Evolutionary conservation across 2,113 vertebrate genomes (phyloP).

Genomic region (Sprattus sprattus): DNA sequence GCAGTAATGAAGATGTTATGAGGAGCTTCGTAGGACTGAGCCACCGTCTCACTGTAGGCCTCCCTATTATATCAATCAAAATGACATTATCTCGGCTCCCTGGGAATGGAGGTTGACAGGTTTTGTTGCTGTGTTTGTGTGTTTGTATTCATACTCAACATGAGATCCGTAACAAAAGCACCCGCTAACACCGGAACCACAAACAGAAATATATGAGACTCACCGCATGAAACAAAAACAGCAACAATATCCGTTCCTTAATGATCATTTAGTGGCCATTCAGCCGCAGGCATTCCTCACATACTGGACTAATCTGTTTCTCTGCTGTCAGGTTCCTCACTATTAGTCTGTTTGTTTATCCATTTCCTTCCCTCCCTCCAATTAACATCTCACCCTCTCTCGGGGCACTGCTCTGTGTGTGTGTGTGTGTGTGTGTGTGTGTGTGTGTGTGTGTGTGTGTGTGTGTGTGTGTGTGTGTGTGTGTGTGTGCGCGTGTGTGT

Average conservation of each 20-base stretch:
- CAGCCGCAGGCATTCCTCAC: conserved; percentile 54
- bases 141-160: conserved; percentile 36
- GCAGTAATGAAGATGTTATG: not conserved
- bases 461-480: conserved; percentile 11
- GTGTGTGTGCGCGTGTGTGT: not conserved
- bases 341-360: conserved; percentile 58
- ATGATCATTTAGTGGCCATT: conserved; percentile 43
- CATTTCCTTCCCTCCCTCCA: conserved; percentile 57
- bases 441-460: conserved; percentile 2
- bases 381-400: conserved; percentile 53
- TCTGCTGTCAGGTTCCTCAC: conserved; percentile 53
- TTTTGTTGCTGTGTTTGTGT: conserved; percentile 30
- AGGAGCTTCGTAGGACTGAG: not conserved
- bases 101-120: not conserved
- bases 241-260: conserved; percentile 38
- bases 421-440: conserved; percentile 21
- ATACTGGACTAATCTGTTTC: conserved; percentile 49
- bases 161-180: conserved; percentile 18
- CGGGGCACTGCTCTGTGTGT: conserved; percentile 43
- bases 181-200: conserved; percentile 17
- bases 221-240: conserved; percentile 39
- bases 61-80: not conserved
- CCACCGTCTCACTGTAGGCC: not conserved
- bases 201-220: conserved; percentile 44
- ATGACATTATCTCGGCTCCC: not conserved